Evolutionary conservation across 2,797 vertebrate species (phyloP).

Genomic region (Gymnodraco acuticeps): DNA sequence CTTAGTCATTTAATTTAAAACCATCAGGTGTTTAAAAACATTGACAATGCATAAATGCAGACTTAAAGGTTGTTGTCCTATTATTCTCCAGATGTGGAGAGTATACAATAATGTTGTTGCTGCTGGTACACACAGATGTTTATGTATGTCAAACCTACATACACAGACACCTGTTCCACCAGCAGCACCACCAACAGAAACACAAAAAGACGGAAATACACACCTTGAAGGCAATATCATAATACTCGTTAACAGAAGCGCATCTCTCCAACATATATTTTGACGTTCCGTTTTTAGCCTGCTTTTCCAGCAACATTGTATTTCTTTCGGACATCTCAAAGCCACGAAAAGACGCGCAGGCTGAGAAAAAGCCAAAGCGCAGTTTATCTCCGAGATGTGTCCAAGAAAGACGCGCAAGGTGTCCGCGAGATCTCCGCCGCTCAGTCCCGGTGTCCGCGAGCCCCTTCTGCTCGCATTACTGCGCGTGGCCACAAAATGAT

Average conservation of each 20-base stretch:
- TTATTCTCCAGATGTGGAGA: conserved; percentile 42
- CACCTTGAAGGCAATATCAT: conserved; percentile 88
- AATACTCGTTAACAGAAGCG: conserved; percentile 87
- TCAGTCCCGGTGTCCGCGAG: conserved; percentile 70
- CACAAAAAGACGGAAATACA: conserved; percentile 64
- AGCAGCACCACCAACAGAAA: not conserved
- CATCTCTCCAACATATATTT: conserved; percentile 87
- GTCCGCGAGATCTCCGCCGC: conserved; percentile 53
- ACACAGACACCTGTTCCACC: conserved; percentile 44
- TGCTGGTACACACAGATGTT: conserved; percentile 46
- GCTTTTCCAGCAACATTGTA: conserved; percentile 80
- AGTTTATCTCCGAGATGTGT: conserved; percentile 57
- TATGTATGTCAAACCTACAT: conserved; percentile 1
- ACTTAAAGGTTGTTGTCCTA: not conserved
- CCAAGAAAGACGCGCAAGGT: conserved; percentile 60
- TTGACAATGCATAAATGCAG: not conserved
- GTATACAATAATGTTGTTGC: conserved; percentile 18
- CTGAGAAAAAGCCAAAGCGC: conserved; percentile 17
- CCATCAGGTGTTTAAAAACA: conserved; percentile 3
- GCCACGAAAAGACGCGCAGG: conserved; percentile 20
- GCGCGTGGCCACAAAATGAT: conserved; percentile 50
- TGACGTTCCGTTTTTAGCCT: conserved; percentile 84
- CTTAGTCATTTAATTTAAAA: conserved; percentile 2
- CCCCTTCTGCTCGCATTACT: conserved; percentile 68
- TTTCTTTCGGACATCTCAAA: conserved; percentile 83